Evolutionary conservation across 2,797 vertebrate genomes (phyloP), one percentile per base, ranked within the genome.

Genomic region (Cygnus olor): DNA sequence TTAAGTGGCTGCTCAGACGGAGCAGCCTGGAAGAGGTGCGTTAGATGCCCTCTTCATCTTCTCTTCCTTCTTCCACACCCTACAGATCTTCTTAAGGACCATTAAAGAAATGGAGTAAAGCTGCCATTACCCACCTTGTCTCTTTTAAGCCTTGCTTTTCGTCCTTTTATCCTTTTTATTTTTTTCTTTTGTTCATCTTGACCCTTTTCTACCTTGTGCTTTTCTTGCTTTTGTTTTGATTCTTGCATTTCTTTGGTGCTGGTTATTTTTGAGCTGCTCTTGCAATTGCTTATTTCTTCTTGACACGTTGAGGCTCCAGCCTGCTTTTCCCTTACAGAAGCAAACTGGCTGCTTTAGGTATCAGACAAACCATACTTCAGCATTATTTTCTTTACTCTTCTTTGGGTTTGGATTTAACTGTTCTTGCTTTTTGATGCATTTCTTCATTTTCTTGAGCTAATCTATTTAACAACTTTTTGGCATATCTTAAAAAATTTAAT

Each of bases 171-270:
- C 93, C 45, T 92, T 93, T 94, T 84, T 82, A 64, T 60, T 95
- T 34, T 88, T 77, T 17, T 85, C 90, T 96, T 87, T 90, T 96
- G 47, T 94, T 94, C 36, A 77, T 96, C 96, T 96, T 96, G 89
- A 81, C 88, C 93, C 88, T 95, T 96, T 95, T 97, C 85, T 63
- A 74, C 82, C 94, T 97, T 84, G 89, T 96, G 86, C 86, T 89
- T 95, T 97, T 97, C 92, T 97, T 97, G 82, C 89, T 97, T 80
- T 95, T 90, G 94, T 97, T 97, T 97, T 92, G 95, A 97, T 97
- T 96, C 92, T 92, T 93, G 85, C 80, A 90, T 97, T 96, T 96
- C 94, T 92, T 88, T 93, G 85, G 73, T 95, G 89, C 85, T 96
- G 80, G 38, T 94, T 85, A 91, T 96, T 94, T 96, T 94, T 95